Conservation (phyloP, 2,113 vertebrate species). For the Datnioides undecimradiatus region DNA sequence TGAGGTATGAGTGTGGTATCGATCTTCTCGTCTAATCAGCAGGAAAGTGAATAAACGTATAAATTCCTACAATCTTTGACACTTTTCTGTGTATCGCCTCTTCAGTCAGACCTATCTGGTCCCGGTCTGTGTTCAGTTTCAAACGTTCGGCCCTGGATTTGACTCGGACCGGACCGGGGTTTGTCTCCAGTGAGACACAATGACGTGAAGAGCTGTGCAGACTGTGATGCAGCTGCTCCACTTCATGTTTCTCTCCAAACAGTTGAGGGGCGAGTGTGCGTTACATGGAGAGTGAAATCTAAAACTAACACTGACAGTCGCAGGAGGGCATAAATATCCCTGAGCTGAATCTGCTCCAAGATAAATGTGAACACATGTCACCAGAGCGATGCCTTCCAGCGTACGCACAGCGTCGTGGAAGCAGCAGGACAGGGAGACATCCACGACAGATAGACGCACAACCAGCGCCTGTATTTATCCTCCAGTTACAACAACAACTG, state of each 20-base stretch:
- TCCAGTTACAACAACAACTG: too few species aligned
- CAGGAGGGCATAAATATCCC: conserved; percentile 76
- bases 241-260: conserved; percentile 71
- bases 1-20: too few species aligned
- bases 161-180: not conserved
- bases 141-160: not conserved
- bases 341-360: conserved; percentile 69
- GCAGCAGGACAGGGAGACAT: conserved; percentile 10
- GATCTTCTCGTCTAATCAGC: not conserved
- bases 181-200: not conserved
- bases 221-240: conserved; percentile 72
- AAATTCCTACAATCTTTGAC: not conserved
- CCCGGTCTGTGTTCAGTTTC: not conserved
- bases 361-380: conserved; percentile 78
- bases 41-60: not conserved
- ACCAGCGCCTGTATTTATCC: conserved; percentile 39
- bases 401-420: conserved; percentile 8
- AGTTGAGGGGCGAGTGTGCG: conserved; percentile 68
- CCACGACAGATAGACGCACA: not conserved
- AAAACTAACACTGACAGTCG: conserved; percentile 79
- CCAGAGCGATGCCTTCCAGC: conserved; percentile 45
- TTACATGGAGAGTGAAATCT: conserved; percentile 76
- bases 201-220: not conserved
- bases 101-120: not conserved
- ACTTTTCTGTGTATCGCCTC: not conserved